These are phyloP conservation scores for Nasonia oneida DNA, from an alignment of 2,888 invertebrate genomes.

Conservation along the genomic window DNA sequence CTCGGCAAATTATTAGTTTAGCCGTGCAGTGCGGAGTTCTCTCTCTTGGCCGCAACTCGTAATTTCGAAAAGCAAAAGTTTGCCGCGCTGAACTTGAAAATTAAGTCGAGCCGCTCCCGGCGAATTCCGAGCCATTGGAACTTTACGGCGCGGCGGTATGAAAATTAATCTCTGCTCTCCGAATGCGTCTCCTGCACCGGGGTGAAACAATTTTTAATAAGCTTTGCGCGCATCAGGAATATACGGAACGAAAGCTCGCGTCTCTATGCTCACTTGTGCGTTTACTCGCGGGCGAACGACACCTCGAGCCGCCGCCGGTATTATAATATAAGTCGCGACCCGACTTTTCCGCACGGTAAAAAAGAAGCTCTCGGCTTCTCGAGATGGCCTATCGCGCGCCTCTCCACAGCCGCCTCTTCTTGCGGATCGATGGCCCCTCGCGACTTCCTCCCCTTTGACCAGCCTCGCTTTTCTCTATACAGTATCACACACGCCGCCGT, in stretches of 20 bases:
- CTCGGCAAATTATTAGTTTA: background rate
- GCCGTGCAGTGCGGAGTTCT: background rate
- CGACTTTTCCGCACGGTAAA: background rate
- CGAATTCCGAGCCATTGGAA: constrained; percentile 49
- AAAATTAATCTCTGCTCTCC: constrained; percentile 27
- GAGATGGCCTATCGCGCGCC: constrained; percentile 13
- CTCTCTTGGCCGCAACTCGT: background rate
- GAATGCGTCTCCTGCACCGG: background rate
- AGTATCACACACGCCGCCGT: background rate
- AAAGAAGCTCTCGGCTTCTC: background rate
- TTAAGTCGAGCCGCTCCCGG: constrained; percentile 40
- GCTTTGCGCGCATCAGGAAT: no score
- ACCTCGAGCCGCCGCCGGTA: no score
- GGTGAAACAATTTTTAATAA: background rate
- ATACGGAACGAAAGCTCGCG: background rate
- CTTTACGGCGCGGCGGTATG: constrained; percentile 6
- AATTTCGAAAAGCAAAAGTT: constrained; percentile 10
- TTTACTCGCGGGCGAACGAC: background rate
- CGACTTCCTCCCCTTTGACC: constrained; percentile 35
- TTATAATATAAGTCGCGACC: background rate
- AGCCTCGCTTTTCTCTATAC: constrained; percentile 1
- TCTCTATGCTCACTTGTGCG: background rate
- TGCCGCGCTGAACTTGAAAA: constrained; percentile 43
- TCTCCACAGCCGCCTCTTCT: background rate
- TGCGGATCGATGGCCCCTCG: constrained; percentile 36